Conservation (phyloP, 2,888 invertebrate genomes). For the Cyclophora albipunctata region DNA sequence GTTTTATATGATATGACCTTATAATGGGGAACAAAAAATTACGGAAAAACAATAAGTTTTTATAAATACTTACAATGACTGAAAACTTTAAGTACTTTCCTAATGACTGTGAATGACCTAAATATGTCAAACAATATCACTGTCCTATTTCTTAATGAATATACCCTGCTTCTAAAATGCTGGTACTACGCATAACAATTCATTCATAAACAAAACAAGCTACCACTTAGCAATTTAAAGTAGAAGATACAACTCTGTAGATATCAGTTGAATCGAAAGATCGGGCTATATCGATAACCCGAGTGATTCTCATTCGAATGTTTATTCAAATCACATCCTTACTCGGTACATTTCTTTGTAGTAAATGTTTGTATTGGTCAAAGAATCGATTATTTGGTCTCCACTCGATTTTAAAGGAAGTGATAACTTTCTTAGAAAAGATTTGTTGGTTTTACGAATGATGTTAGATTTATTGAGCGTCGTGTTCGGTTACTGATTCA, state of each 20-base stretch:
- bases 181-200: not conserved
- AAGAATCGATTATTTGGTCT: constrained; percentile 52
- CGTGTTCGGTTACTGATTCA: too few species aligned
- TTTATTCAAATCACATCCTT: constrained; percentile 54
- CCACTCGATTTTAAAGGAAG: constrained; percentile 37
- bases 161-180: too few species aligned
- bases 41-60: too few species aligned
- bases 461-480: too few species aligned
- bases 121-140: too few species aligned
- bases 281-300: not conserved
- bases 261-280: not conserved
- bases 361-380: constrained; percentile 48
- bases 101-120: too few species aligned
- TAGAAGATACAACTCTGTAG: not conserved
- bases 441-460: too few species aligned
- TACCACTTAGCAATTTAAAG: not conserved
- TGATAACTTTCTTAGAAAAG: constrained; percentile 19
- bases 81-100: too few species aligned
- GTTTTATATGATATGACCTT: too few species aligned
- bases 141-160: too few species aligned
- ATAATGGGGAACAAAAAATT: too few species aligned
- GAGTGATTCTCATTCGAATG: constrained; percentile 29
- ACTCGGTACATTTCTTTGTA: constrained; percentile 35
- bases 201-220: not conserved
- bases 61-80: too few species aligned